Evolutionary conservation across 2,888 invertebrate genomes (phyloP).

Genomic region (Mechanitis messenoides): DNA sequence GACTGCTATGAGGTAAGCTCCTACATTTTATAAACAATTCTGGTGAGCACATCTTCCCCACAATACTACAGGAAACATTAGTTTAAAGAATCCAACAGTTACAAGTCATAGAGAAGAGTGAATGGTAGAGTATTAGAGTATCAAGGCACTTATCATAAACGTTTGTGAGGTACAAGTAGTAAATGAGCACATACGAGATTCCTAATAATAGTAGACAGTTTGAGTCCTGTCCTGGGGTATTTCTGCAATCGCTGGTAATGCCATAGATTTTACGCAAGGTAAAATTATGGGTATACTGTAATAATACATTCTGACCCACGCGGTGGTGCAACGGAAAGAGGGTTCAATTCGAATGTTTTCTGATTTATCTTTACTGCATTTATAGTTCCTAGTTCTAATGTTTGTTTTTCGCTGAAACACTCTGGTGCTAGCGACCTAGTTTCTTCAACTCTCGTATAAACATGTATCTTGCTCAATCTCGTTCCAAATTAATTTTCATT

Average conservation of each 20-base stretch:
- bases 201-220: constrained; percentile 16
- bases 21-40: background rate
- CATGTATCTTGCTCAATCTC: constrained; percentile 1
- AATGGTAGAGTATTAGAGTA: constrained; percentile 9
- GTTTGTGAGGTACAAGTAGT: constrained; percentile 16
- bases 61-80: too few species aligned
- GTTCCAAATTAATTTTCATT: too few species aligned
- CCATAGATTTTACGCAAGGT: constrained; percentile 26
- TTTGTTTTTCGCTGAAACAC: constrained; percentile 11
- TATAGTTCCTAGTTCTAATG: constrained; percentile 11
- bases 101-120: background rate
- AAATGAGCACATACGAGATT: constrained; percentile 17
- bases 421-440: constrained; percentile 13
- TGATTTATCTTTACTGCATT: constrained; percentile 6
- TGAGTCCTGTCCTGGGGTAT: constrained; percentile 18
- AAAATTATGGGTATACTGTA: constrained; percentile 24
- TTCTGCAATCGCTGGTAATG: constrained; percentile 22
- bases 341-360: constrained; percentile 20
- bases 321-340: constrained; percentile 15
- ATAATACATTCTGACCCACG: constrained; percentile 26
- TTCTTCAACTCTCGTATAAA: constrained; percentile 13
- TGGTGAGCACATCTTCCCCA: too few species aligned
- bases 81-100: too few species aligned
- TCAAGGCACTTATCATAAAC: constrained; percentile 17
- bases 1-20: background rate